Base-by-base conservation (phyloP, 2,888 invertebrate species). In the Himalopsyche kuldschensis region DNA sequence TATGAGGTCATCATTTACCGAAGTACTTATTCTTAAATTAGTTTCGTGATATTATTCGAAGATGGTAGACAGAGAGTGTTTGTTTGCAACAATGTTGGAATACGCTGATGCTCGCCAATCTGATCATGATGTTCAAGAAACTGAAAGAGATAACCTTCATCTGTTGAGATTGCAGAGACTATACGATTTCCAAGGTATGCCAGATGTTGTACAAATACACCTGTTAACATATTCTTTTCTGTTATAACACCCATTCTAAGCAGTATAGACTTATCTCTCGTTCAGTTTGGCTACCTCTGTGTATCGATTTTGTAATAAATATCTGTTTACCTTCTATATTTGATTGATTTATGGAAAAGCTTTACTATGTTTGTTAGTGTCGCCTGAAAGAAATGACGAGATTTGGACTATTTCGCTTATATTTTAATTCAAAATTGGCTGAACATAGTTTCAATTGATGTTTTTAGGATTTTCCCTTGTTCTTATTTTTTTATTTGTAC, bases 181-280 rank as follows among this genome's bases (percentile, higher is more conserved):
- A 82, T 91, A 91, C 86, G 91, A 91, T 87, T 91, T 90, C 86
- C 91, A 91, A 86, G 91, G 92, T 92, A 89, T 87, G 87, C 30
- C 27, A 27, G 20, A 32, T 80, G 84, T 41, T 75, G 48, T 55
- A 82, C n/a, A n/a, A n/a, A n/a, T 63, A 31, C 75, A 76, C 75
- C 75, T 79, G 55, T 78, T 15, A 41, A 31, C n/a, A 75, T 11
- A 75, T n/a, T 75, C 11, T 41, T 75, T 75, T 32, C n/a, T 32
- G n/a, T 75, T 75, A 27, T 75, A n/a, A n/a, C 30, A 55, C 6
- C 10, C 15, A 20, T 20, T 55, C 24, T 55, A 20, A 55, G 10
- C 55, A 6, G 1, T n/a, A n/a, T n/a, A 4, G 48, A 20, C 20
- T 55, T 55, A 24, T 55, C 20, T 24, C 55, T 20, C 24, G 4